phyloP scores from a whole-genome alignment of 1,140 invertebrate genomes.

The Bombus fervidus region DNA sequence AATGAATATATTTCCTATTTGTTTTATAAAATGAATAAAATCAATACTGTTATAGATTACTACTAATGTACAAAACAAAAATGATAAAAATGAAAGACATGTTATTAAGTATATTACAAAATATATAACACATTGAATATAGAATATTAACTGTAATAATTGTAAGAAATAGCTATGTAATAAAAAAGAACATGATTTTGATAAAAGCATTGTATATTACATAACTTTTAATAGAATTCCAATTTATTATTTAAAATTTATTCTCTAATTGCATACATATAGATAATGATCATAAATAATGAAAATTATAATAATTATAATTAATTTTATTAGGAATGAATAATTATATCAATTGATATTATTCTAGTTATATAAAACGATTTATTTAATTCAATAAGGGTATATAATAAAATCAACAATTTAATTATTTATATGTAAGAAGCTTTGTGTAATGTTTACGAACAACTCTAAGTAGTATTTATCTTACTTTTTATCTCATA shows the following conservation, averaged over 20 bases:
- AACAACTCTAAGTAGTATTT: not conserved
- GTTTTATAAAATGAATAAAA: not conserved
- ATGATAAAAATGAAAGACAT: not conserved
- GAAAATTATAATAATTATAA: not conserved
- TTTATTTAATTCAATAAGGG: not conserved
- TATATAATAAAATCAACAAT: not conserved
- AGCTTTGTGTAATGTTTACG: not conserved
- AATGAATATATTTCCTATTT: not conserved
- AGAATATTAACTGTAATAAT: not conserved
- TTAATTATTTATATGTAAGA: not conserved
- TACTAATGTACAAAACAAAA: not conserved
- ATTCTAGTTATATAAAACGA: not conserved
- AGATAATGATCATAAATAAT: not conserved
- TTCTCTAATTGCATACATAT: not conserved
- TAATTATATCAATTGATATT: slow-evolving; percentile 1
- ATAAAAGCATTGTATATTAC: not conserved
- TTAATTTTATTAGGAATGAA: not conserved
- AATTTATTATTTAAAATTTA: not conserved
- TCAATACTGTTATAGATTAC: not conserved
- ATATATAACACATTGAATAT: not conserved
- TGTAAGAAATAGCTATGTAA: not conserved
- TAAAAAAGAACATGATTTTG: not conserved
- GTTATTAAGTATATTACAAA: not conserved
- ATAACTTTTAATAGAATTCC: not conserved
- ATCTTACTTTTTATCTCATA: not conserved